These are phyloP conservation scores for Orchesella cincta DNA, from an alignment of 1,140 invertebrate species.

Conservation along the genomic window DNA sequence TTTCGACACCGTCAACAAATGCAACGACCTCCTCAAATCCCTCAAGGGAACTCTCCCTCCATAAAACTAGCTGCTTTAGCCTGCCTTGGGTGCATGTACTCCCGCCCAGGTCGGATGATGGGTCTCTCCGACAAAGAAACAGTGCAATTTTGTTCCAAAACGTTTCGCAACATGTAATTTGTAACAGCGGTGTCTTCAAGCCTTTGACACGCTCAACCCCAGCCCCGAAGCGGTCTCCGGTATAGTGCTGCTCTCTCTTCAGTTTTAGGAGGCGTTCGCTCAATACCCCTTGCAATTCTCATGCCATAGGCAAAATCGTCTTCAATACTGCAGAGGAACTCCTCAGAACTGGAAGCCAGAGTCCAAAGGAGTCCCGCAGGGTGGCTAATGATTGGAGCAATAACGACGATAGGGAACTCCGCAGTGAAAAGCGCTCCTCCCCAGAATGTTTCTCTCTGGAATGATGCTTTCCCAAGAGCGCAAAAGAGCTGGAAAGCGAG, in stretches of 20 bases:
- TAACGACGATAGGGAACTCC: slow-evolving; percentile 89
- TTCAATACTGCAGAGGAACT: slow-evolving; percentile 97
- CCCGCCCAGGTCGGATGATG: slow-evolving; percentile 97
- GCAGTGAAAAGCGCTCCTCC: slow-evolving; percentile 87
- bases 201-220: slow-evolving; percentile 82
- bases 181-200: slow-evolving; percentile 79
- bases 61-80: slow-evolving; percentile 94
- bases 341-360: slow-evolving; percentile 93
- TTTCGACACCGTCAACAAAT: slow-evolving; percentile 96
- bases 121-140: slow-evolving; percentile 97
- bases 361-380: slow-evolving; percentile 93
- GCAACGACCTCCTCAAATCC: slow-evolving; percentile 95
- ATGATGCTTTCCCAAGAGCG: slow-evolving; percentile 95
- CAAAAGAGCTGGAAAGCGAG: slow-evolving; percentile 94
- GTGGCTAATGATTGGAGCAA: slow-evolving; percentile 94
- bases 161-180: slow-evolving; percentile 90
- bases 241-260: slow-evolving; percentile 93
- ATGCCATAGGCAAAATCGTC: slow-evolving; percentile 92
- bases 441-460: slow-evolving; percentile 91
- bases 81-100: slow-evolving; percentile 95
- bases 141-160: slow-evolving; percentile 86
- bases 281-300: slow-evolving; percentile 91
- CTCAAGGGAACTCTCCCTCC: no score
- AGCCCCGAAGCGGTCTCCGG: slow-evolving; percentile 92
- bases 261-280: slow-evolving; percentile 83